Evolutionary conservation across 2,888 invertebrate species (phyloP).

Genomic region (Caenorhabditis afra): DNA sequence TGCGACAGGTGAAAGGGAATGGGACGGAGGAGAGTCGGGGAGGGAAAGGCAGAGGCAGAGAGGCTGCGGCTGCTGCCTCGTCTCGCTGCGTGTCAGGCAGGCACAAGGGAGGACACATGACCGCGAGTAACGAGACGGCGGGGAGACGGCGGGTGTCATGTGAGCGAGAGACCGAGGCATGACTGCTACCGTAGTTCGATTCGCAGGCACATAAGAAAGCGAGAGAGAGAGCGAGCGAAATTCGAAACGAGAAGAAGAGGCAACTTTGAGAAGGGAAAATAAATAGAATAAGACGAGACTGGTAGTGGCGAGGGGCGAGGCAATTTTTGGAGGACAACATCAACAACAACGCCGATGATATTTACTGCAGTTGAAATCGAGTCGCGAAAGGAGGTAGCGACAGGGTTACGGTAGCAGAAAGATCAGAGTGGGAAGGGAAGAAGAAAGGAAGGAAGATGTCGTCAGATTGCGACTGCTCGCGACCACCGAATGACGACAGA

Average conservation of each 20-base stretch:
- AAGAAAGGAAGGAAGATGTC: no score
- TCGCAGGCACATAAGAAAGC: conserved; percentile 17
- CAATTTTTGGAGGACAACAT: conserved; percentile 20
- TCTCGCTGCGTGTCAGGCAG: conserved; percentile 4
- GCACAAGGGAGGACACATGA: conserved; percentile 60
- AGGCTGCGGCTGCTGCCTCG: conserved; percentile 31
- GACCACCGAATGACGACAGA: no score
- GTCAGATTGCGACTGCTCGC: no score
- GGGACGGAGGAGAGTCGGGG: conserved; percentile 7
- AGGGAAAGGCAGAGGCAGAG: conserved; percentile 23
- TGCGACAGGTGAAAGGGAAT: conserved; percentile 58
- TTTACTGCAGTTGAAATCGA: neutral
- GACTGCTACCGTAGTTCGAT: conserved; percentile 47
- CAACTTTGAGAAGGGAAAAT: conserved; percentile 26
- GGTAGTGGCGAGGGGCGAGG: conserved; percentile 3
- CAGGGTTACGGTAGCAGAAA: neutral
- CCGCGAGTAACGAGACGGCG: conserved; percentile 45
- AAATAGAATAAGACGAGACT: conserved; percentile 32
- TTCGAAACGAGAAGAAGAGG: conserved; percentile 23
- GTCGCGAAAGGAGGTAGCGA: neutral
- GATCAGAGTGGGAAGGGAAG: no score
- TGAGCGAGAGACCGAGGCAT: conserved; percentile 37
- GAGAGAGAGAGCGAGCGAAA: conserved; percentile 31
- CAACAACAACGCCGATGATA: conserved; percentile 1
- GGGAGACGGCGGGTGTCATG: conserved; percentile 34